Percentiles rank a stretch among this genome's conserved stretches.
phyloP scores from a whole-genome alignment of 2,113 vertebrate species.

The Onychostruthus taczanowskii region DNA sequence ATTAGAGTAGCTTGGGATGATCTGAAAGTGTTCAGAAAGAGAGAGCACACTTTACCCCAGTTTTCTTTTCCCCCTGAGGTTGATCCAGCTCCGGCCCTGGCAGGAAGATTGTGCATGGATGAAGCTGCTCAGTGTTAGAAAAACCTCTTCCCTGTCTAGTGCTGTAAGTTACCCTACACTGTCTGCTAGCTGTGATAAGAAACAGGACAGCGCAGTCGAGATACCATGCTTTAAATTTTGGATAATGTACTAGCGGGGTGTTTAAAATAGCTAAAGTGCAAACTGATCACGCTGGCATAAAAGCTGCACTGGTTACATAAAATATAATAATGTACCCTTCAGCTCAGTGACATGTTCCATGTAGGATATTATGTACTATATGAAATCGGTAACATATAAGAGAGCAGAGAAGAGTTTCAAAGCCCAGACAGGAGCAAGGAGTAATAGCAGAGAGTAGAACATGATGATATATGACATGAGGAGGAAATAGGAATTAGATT shows the following conservation, averaged over 20 bases:
- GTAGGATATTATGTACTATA: background rate
- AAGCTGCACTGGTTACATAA: background rate
- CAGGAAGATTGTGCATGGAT: background rate
- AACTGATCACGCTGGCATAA: background rate
- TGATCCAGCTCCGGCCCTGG: background rate
- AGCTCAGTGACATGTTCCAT: background rate
- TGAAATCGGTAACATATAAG: background rate
- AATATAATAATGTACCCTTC: background rate
- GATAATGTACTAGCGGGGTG: background rate
- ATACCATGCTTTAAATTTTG: constrained; percentile 12
- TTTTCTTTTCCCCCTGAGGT: background rate
- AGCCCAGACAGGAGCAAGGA: background rate
- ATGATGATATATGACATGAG: background rate
- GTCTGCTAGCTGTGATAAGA: constrained; percentile 19
- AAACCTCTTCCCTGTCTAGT: background rate
- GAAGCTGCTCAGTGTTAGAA: background rate
- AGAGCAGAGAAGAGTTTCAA: background rate
- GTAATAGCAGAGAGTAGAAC: background rate
- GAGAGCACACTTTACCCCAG: background rate
- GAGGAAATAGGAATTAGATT: constrained; percentile 30
- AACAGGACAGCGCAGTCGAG: background rate
- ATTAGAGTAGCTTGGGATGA: background rate
- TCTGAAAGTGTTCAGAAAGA: background rate
- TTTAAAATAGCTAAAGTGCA: constrained; percentile 21
- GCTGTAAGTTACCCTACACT: background rate